Percentiles rank a stretch among this genome's conserved stretches.
phyloP scores from a whole-genome alignment of 2,797 vertebrate genomes.

The Chanos chanos region DNA sequence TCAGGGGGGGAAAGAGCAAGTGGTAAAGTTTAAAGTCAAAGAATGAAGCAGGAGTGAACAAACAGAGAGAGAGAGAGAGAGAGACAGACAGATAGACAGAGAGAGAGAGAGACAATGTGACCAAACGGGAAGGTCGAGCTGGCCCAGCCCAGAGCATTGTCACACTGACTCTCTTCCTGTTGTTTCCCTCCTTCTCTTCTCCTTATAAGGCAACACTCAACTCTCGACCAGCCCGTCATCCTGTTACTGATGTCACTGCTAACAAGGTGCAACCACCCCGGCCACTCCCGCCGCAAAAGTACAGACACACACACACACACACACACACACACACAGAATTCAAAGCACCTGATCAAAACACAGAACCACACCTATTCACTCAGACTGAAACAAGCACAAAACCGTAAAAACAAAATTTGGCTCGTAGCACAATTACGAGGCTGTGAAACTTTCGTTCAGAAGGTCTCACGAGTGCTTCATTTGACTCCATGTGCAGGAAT shows the following conservation, averaged over 20 bases:
- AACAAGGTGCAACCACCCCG: conserved; percentile 41
- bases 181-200: conserved; percentile 56
- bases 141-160: conserved; percentile 64
- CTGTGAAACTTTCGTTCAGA: no score
- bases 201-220: conserved; percentile 73
- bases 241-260: conserved; percentile 61
- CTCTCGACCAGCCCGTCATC: conserved; percentile 55
- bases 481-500: background rate
- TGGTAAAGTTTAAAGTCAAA: no score
- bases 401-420: no score
- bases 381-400: no score
- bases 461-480: no score
- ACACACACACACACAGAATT: background rate
- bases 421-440: no score
- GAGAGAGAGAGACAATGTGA: conserved; percentile 49
- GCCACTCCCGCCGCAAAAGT: background rate
- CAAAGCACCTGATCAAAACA: no score
- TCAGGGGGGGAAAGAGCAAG: no score
- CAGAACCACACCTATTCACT: no score
- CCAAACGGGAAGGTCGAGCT: conserved; percentile 64
- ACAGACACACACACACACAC: background rate
- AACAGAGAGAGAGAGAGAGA: background rate
- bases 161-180: conserved; percentile 70
- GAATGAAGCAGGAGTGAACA: background rate
- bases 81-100: background rate